Evolutionary conservation across 2,797 vertebrate species (phyloP), one percentile per base, ranked within the genome.

Genomic region (Notolabrus celidotus): DNA sequence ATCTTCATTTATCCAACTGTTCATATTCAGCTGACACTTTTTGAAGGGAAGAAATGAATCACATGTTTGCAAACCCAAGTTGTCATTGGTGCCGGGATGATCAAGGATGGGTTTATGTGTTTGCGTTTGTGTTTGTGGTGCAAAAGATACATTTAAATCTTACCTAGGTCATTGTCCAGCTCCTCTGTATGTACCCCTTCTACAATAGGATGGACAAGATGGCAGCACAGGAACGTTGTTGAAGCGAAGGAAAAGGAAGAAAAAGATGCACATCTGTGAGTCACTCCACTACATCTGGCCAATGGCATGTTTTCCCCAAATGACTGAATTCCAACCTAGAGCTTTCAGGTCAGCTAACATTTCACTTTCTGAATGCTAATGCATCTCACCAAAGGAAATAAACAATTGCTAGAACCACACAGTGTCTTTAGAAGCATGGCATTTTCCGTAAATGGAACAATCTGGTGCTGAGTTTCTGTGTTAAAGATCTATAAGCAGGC

Each of bases 181-280:
- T 99, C 98, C 91, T 99, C 98, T 87, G 98, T 99, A 83, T 99
- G 98, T 77, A 99, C 97, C 93, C 98, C 98, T 97, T 99, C 97
- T 99, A 92, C 96, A 90, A 94, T 86, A 82, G 90, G 90, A 93
- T 78, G 80, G 91, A 91, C 91, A 89, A 83, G 89, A 89, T 89
- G 90, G 91, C 88, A 80, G 92, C 92, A 93, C 36, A 33, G 56
- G 36, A 20, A 59, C 27, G 42, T 34, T 70, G 67, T 55, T 17
- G 20, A 17, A 67, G 61, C 39, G 56, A 20, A 62, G 22, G 50
- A 27, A 52, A 42, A 47, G 34, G 25, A 38, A 31, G 27, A 47
- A 29, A 43, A 29, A 47, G 16, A 20, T 10, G 55, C n/a, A 75
- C 11, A 63, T 53, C 10, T 36, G 53, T 52, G 20, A 52, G 63